These are phyloP conservation scores for Martes martes DNA, from an alignment of 2,113 vertebrate species.

Conservation along the genomic window DNA sequence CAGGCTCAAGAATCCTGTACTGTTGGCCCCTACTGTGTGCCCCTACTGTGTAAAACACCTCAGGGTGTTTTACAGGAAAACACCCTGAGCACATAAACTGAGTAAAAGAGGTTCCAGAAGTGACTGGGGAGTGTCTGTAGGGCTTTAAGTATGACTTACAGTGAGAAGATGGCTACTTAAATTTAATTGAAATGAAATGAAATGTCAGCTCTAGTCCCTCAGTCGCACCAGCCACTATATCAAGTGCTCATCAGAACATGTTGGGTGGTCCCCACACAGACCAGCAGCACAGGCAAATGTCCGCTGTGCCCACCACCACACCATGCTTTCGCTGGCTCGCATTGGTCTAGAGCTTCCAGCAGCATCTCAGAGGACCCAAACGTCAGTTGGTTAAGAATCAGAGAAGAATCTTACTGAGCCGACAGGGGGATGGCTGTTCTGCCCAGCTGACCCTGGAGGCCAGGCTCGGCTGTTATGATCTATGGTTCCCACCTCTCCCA, in stretches of 20 bases:
- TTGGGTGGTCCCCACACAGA: background rate
- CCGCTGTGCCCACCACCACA: background rate
- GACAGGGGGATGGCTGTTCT: background rate
- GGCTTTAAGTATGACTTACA: background rate
- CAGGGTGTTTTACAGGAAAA: background rate
- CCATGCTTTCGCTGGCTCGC: background rate
- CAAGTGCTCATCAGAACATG: background rate
- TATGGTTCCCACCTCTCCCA: background rate
- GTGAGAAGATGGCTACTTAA: background rate
- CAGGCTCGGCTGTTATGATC: background rate
- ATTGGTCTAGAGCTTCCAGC: background rate
- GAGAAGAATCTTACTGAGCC: background rate
- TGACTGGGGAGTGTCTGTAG: too few species aligned
- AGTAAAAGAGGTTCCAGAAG: background rate
- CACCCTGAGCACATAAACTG: background rate
- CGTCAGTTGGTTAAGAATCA: background rate
- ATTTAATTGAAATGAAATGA: background rate
- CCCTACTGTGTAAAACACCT: background rate
- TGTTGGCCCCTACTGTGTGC: background rate
- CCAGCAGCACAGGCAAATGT: accelerated
- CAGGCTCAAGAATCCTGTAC: background rate
- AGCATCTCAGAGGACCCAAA: background rate
- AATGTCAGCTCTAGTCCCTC: background rate
- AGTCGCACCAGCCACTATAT: background rate
- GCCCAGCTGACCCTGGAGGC: background rate